Evolutionary conservation across 2,888 invertebrate species (phyloP).

Genomic region (Napeogenes inachia): DNA sequence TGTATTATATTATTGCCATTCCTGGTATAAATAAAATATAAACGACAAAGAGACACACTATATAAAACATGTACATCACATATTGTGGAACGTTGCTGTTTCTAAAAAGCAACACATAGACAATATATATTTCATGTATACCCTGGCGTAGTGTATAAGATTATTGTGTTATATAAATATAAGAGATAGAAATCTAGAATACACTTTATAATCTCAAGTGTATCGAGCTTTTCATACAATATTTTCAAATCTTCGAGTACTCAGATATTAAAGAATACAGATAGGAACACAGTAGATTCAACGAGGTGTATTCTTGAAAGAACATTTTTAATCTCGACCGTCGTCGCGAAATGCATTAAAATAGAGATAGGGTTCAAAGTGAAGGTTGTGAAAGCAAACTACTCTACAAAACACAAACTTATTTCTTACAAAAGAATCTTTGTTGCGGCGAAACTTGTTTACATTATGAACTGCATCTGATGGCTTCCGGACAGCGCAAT

Average conservation of each 20-base stretch:
- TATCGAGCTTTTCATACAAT: slow-evolving; percentile 5
- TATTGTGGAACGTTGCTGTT: too few relatives aligned
- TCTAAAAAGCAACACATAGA: too few relatives aligned
- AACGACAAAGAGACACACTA: too few relatives aligned
- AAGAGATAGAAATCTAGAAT: neutral
- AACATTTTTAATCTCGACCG: slow-evolving; percentile 35
- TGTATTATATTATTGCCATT: neutral
- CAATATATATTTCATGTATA: neutral
- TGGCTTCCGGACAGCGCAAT: slow-evolving; percentile 20
- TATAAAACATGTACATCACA: too few relatives aligned
- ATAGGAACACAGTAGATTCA: slow-evolving; percentile 15
- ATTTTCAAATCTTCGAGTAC: slow-evolving; percentile 2
- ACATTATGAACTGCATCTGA: slow-evolving; percentile 50
- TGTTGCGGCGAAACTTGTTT: slow-evolving; percentile 59
- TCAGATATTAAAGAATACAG: slow-evolving; percentile 10
- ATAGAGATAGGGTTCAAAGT: slow-evolving; percentile 30
- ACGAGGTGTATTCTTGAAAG: slow-evolving; percentile 21
- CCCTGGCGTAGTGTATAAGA: neutral
- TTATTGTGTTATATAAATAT: neutral
- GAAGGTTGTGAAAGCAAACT: slow-evolving; percentile 32
- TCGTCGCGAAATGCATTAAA: slow-evolving; percentile 33
- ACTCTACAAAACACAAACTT: slow-evolving; percentile 43
- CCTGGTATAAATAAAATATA: too few relatives aligned
- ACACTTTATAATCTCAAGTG: neutral
- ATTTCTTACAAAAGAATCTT: slow-evolving; percentile 49